Base-by-base conservation (phyloP, 2,113 vertebrate species). In the Scomber scombrus region DNA sequence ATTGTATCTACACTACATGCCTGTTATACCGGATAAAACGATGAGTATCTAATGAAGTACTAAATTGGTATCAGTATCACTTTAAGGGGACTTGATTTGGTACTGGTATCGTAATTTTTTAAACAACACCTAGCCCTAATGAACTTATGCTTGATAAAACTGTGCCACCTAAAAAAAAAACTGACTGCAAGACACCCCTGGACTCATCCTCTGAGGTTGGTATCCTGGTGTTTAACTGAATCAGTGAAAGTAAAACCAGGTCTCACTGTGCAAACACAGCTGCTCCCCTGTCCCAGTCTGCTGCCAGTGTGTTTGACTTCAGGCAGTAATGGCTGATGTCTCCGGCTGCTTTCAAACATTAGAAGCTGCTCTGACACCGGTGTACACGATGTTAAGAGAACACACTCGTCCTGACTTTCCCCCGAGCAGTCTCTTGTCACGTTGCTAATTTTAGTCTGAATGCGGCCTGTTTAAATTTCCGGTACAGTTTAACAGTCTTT, bases 381-480 rank as follows among this genome's bases (percentile, higher is more conserved):
- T 54, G 66, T 3, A 71, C 63, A 45, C 68, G 12, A 10, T 56
- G 73, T 65, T 78, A 67, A 71, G 60, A 45, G 21, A 46, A 77
- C 62, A 31, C 18, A 43, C 43, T 75, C 3, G 61, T 70, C 56
- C 62, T 88, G 74, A 92, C 83, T 72, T 80, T 68, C 55, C 81
- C 82, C 69, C 78, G 2, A 62, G 77, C 83, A 23, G 11, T 57
- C 56, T 19, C 57, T 34, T 61, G 51, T 63, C 46, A 4, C 3
- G 4, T 4, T 23, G 88, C 85, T 91, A 87, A 87, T 90, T 85
- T 84, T 88, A 84, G 70, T 16, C 57, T 1, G 19, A 58, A 52
- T 56, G 76, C 77, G 75, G 78, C 66, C 64, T 23, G 5, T 56
- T 47, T 52, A 19, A 8, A 23, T n/a, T n/a, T 11, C 19, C 60